Percentiles rank a stretch among this genome's conserved stretches.
phyloP scores from a whole-genome alignment of 1,140 invertebrate genomes.

The Chironomus striatipennis region DNA sequence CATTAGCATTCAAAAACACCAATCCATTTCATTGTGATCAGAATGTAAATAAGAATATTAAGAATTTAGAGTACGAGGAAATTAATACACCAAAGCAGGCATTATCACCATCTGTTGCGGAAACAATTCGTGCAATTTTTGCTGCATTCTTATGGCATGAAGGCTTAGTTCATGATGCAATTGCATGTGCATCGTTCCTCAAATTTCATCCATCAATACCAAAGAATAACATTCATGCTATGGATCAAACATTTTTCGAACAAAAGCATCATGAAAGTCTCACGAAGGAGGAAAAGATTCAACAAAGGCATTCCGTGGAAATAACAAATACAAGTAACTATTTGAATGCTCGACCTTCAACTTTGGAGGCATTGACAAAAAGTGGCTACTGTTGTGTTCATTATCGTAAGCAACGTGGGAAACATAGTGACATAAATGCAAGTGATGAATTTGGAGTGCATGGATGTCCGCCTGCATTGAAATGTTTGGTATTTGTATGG shows the following conservation, averaged over 20 bases:
- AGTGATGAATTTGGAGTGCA: constrained; percentile 11
- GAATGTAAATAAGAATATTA: constrained; percentile 1
- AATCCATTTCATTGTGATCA: background rate
- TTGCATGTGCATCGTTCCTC: constrained; percentile 92
- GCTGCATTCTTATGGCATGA: constrained; percentile 96
- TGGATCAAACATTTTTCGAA: constrained; percentile 27
- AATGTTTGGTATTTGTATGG: constrained; percentile 77
- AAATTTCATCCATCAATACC: constrained; percentile 88
- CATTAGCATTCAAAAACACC: background rate
- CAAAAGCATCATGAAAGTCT: constrained; percentile 25
- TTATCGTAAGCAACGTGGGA: constrained; percentile 30
- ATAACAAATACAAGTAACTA: constrained; percentile 69
- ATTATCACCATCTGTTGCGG: constrained; percentile 85
- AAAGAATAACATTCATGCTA: constrained; percentile 62
- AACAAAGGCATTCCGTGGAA: constrained; percentile 79
- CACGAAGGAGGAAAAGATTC: constrained; percentile 49
- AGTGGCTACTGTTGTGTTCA: constrained; percentile 48
- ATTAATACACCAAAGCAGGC: constrained; percentile 56
- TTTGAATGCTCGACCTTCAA: constrained; percentile 67
- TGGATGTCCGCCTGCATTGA: constrained; percentile 72
- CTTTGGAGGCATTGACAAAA: constrained; percentile 62
- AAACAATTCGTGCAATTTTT: constrained; percentile 87
- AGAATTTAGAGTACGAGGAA: constrained; percentile 5
- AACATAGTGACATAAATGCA: background rate
- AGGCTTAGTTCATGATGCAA: constrained; percentile 91